Percentiles rank a stretch among this genome's conserved stretches.
Evolutionary conservation across 2,888 invertebrate species (phyloP).

Genomic region (Frankliniella intonsa): DNA sequence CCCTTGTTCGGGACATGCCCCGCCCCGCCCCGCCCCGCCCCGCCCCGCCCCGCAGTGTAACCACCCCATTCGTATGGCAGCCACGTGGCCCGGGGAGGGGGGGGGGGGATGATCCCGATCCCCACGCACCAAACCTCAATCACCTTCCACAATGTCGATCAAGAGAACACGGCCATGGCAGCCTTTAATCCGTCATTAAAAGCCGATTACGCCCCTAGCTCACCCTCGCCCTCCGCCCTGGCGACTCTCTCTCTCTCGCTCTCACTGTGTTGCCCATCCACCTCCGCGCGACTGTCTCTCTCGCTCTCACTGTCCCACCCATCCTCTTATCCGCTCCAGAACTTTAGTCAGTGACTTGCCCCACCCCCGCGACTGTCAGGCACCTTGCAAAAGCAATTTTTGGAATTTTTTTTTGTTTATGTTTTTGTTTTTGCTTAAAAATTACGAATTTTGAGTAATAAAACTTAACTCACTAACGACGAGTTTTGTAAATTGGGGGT

Average conservation of each 20-base stretch:
- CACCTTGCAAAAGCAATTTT: no score
- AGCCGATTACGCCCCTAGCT: background rate
- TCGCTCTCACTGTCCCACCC: background rate
- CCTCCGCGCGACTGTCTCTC: background rate
- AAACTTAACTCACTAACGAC: no score
- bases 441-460: no score
- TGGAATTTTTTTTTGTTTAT: no score
- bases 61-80: background rate
- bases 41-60: no score
- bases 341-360: no score
- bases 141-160: background rate
- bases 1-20: no score
- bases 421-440: no score
- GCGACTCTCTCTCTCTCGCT: background rate
- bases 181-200: conserved; percentile 20
- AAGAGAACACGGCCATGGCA: background rate
- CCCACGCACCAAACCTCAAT: background rate
- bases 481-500: no score
- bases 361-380: no score
- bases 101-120: background rate
- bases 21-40: no score
- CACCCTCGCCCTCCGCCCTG: background rate
- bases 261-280: background rate
- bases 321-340: no score
- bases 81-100: background rate